Percentiles rank a stretch among this genome's conserved stretches.
These are phyloP conservation scores for Diorhabda sublineata DNA, from an alignment of 1,140 invertebrate genomes.

Conservation along the genomic window DNA sequence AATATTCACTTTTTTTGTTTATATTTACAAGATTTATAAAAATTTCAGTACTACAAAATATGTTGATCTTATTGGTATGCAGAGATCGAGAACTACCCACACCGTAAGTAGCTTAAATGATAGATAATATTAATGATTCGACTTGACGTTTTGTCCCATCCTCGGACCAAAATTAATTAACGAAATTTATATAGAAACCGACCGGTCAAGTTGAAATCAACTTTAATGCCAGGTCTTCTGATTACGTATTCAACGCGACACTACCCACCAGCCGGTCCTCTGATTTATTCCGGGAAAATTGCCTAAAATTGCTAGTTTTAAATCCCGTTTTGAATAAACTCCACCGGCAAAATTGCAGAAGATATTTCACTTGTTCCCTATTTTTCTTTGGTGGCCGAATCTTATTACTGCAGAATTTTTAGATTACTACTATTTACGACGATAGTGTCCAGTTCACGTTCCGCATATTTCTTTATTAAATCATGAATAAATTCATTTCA, in stretches of 20 bases:
- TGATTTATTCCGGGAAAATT: conserved; percentile 26
- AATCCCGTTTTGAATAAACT: conserved; percentile 1
- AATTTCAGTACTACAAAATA: no score
- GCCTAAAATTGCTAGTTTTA: conserved; percentile 6
- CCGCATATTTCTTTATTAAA: no score
- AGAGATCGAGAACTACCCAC: neutral
- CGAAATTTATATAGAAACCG: conserved; percentile 30
- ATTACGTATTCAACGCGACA: conserved; percentile 30
- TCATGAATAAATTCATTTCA: no score
- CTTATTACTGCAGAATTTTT: neutral
- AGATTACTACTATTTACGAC: neutral
- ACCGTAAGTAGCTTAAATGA: conserved; percentile 2
- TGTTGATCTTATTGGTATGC: neutral
- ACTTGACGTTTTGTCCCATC: conserved; percentile 25
- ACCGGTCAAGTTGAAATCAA: conserved; percentile 31
- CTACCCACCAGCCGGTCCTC: conserved; percentile 19
- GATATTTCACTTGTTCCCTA: conserved; percentile 2
- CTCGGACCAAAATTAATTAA: conserved; percentile 31
- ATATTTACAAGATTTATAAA: no score
- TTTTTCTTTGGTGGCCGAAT: neutral
- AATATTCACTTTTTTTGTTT: no score
- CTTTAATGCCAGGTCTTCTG: conserved; percentile 21
- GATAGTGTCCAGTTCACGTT: neutral
- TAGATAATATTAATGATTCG: conserved; percentile 3
- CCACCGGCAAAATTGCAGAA: neutral